phyloP scores from a whole-genome alignment of 2,888 invertebrate genomes.

The Papilio elwesi region DNA sequence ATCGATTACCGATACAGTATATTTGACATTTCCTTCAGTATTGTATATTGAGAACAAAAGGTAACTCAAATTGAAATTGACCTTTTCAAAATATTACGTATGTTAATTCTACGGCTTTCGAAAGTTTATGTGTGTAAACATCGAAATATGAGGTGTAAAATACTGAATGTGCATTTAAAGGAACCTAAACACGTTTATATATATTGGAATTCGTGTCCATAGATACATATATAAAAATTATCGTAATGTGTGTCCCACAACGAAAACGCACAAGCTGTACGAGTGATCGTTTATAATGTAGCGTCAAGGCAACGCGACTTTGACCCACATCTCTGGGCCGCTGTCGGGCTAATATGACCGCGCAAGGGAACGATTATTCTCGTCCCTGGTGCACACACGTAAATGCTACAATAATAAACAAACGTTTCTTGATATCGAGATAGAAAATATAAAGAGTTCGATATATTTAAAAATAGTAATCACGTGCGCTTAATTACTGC shows the following conservation, averaged over 20 bases:
- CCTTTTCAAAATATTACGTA: constrained; percentile 23
- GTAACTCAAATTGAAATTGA: constrained; percentile 18
- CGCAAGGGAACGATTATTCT: constrained; percentile 61
- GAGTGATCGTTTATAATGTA: constrained; percentile 55
- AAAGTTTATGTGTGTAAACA: not conserved
- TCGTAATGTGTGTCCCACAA: constrained; percentile 11
- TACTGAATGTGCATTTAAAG: not conserved
- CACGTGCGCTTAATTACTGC: not conserved
- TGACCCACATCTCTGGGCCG: constrained; percentile 66
- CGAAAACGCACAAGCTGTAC: constrained; percentile 34
- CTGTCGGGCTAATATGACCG: constrained; percentile 66
- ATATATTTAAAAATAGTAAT: not conserved
- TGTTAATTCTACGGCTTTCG: constrained; percentile 2
- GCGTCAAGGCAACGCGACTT: constrained; percentile 66
- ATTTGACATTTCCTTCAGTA: constrained; percentile 22
- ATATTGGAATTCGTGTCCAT: not conserved
- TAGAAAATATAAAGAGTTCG: not conserved
- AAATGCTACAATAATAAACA: constrained; percentile 8
- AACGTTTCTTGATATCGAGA: not conserved
- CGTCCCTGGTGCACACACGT: constrained; percentile 42
- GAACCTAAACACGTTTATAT: not conserved
- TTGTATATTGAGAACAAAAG: constrained; percentile 28
- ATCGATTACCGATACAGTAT: constrained; percentile 25
- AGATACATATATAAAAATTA: not conserved
- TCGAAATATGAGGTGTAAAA: not conserved